Evolutionary conservation across 2,888 invertebrate genomes (phyloP).

Genomic region (Sclerodermus sp.): DNA sequence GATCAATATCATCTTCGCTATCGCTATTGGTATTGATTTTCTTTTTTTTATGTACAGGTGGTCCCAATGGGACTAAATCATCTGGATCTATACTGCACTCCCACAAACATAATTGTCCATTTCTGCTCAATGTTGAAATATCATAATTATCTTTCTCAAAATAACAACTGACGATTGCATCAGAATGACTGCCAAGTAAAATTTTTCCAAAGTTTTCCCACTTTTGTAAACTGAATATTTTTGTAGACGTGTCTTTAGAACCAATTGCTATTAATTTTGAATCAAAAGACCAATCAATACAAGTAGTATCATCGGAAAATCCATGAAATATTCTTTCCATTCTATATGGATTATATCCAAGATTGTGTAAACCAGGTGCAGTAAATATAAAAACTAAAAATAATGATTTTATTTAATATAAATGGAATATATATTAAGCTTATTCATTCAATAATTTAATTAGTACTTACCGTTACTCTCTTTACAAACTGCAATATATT

Average conservation of each 20-base stretch:
- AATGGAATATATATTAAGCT: not conserved
- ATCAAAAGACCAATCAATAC: slow-evolving; percentile 90
- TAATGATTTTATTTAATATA: slow-evolving; percentile 16
- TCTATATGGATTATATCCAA: slow-evolving; percentile 85
- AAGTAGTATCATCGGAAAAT: slow-evolving; percentile 80
- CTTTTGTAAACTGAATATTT: slow-evolving; percentile 77
- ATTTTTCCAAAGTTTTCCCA: slow-evolving; percentile 74
- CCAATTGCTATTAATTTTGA: slow-evolving; percentile 88
- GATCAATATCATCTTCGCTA: slow-evolving; percentile 68
- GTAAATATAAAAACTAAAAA: slow-evolving; percentile 80
- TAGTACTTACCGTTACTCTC: slow-evolving; percentile 70
- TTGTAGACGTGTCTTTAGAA: slow-evolving; percentile 85
- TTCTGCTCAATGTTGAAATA: slow-evolving; percentile 77
- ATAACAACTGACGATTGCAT: slow-evolving; percentile 81
- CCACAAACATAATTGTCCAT: slow-evolving; percentile 86
- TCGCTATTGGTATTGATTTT: slow-evolving; percentile 39
- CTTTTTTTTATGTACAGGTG: slow-evolving; percentile 58
- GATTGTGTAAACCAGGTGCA: slow-evolving; percentile 77
- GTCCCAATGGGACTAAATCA: slow-evolving; percentile 64
- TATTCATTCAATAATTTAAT: not conserved
- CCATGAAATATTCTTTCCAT: slow-evolving; percentile 82
- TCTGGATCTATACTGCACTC: slow-evolving; percentile 76
- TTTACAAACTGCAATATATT: slow-evolving; percentile 88
- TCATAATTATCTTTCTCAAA: slow-evolving; percentile 87
- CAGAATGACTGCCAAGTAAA: slow-evolving; percentile 81